A percentile compares a stretch with the other conserved stretches of the same genome.
These are phyloP conservation scores for Drosophila subquinaria DNA, from an alignment of 2,888 invertebrate species.

Conservation along the genomic window DNA sequence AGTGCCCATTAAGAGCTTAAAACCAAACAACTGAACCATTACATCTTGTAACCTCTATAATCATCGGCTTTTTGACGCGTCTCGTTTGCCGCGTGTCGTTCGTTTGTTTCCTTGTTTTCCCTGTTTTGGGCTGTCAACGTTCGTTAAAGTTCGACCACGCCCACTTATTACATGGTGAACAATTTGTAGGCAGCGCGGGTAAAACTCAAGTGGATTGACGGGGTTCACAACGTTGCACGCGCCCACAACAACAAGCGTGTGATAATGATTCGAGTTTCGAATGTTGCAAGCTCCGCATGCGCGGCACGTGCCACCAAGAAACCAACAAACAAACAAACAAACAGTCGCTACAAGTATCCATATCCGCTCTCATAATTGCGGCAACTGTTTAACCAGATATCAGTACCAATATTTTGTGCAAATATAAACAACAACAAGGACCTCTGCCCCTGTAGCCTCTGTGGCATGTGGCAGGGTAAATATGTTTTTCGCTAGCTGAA, in stretches of 20 bases:
- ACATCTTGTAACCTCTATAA: conserved; percentile 58
- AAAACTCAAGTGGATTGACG: conserved; percentile 56
- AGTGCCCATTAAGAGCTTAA: conserved; percentile 78
- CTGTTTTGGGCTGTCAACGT: conserved; percentile 54
- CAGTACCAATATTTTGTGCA: conserved; percentile 52
- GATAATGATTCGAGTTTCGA: conserved; percentile 75
- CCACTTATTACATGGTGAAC: conserved; percentile 69
- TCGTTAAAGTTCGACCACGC: conserved; percentile 53
- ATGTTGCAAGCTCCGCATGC: conserved; percentile 70
- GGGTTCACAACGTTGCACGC: conserved; percentile 51
- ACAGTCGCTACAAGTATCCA: conserved; percentile 80
- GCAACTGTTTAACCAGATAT: conserved; percentile 70
- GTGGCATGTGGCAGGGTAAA: conserved; percentile 49
- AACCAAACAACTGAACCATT: conserved; percentile 63
- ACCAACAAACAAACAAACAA: conserved; percentile 12
- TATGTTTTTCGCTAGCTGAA: conserved; percentile 65
- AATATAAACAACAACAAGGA: conserved; percentile 27
- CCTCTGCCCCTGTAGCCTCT: not conserved
- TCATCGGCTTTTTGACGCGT: conserved; percentile 78
- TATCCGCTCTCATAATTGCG: conserved; percentile 76
- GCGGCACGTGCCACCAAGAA: conserved; percentile 71
- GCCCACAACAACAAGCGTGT: conserved; percentile 77
- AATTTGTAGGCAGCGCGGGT: conserved; percentile 59
- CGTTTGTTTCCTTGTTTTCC: conserved; percentile 31
- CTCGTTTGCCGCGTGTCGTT: conserved; percentile 56